Conservation (phyloP, 2,113 vertebrate species). For the Malurus alboscapulatus region DNA sequence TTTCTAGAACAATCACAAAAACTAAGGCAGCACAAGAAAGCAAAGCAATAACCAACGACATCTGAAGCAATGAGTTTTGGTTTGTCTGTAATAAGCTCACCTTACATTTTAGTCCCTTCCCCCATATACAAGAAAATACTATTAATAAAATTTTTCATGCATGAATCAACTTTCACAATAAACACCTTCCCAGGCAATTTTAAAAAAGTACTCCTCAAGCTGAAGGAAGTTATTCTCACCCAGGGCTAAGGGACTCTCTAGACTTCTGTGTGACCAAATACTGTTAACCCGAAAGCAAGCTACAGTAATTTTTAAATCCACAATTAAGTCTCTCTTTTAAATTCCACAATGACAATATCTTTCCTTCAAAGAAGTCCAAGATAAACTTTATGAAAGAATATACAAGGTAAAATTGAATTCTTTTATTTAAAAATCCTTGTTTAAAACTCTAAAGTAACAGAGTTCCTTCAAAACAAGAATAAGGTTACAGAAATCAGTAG, state of each 20-base stretch:
- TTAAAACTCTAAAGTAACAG: background rate
- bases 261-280: background rate
- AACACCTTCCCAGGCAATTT: background rate
- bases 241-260: background rate
- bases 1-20: background rate
- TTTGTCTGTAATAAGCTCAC: background rate
- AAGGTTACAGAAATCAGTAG: accelerated
- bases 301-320: background rate
- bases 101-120: background rate
- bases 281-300: background rate
- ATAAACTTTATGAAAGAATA: background rate
- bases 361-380: background rate
- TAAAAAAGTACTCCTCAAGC: background rate
- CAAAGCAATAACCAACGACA: background rate
- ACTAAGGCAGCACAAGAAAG: background rate
- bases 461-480: background rate
- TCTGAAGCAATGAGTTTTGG: background rate
- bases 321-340: background rate
- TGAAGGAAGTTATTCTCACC: background rate
- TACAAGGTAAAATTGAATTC: background rate
- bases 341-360: background rate
- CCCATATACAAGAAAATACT: background rate
- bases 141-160: background rate
- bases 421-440: background rate
- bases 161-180: background rate